These are phyloP conservation scores for Ammospiza maritima DNA, from an alignment of 2,797 vertebrate species.

Conservation along the genomic window DNA sequence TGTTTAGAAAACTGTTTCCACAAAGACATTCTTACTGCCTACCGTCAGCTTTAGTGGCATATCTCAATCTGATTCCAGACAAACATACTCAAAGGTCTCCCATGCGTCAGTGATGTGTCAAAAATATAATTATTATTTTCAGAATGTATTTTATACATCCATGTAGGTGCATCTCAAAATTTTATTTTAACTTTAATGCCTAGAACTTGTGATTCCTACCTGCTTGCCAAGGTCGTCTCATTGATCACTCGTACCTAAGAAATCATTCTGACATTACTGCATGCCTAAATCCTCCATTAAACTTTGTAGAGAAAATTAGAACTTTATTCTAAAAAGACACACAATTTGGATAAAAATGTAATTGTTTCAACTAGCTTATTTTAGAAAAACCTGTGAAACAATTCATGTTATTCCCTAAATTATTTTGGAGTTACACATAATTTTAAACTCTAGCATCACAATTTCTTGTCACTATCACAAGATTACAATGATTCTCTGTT, in stretches of 20 bases:
- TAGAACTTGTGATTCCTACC: constrained; percentile 5
- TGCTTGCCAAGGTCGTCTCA: neutral
- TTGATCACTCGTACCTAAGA: neutral
- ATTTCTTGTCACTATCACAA: neutral
- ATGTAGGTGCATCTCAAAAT: neutral
- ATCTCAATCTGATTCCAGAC: neutral
- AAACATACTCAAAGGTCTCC: neutral
- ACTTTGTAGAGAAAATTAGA: neutral
- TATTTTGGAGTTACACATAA: neutral
- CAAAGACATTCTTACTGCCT: neutral
- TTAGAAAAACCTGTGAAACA: neutral
- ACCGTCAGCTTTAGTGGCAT: neutral
- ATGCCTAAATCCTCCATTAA: constrained; percentile 6
- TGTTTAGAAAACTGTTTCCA: neutral
- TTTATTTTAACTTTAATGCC: constrained; percentile 17
- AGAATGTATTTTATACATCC: neutral
- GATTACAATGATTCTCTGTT: neutral
- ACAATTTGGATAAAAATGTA: neutral
- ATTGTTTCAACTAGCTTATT: neutral
- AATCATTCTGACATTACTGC: constrained; percentile 23
- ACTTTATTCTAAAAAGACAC: neutral
- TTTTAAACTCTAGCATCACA: neutral
- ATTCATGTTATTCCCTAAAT: neutral
- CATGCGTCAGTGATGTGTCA: neutral
- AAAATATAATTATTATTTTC: neutral